phyloP scores from a whole-genome alignment of 2,888 invertebrate genomes.

The Protodeltote pygarga region DNA sequence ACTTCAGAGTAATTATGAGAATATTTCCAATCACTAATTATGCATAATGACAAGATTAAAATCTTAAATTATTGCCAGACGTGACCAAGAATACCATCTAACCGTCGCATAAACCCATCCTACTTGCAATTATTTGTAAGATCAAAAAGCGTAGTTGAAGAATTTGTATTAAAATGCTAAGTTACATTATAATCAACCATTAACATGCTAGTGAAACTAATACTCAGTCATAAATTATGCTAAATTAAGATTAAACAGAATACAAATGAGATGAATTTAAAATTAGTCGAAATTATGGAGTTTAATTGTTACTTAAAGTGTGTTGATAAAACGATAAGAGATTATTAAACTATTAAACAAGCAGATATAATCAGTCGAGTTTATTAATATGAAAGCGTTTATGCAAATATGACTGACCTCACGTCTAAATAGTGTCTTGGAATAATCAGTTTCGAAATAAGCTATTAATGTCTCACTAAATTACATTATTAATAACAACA shows the following conservation, averaged over 20 bases:
- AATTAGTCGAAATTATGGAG: conserved; percentile 34
- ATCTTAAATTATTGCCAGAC: conserved; percentile 15
- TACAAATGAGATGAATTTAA: conserved; percentile 32
- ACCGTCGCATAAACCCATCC: conserved; percentile 1
- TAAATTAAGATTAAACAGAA: conserved; percentile 29
- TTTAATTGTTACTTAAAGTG: conserved; percentile 34
- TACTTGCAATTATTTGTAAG: conserved; percentile 2
- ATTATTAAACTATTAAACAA: conserved; percentile 26
- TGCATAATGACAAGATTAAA: conserved; percentile 14
- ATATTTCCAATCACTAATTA: conserved; percentile 18
- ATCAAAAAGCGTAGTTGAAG: conserved; percentile 10
- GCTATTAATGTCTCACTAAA: conserved; percentile 37
- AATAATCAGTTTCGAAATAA: conserved; percentile 41
- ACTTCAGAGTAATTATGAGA: conserved; percentile 3
- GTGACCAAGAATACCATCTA: conserved; percentile 23
- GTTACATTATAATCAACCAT: conserved; percentile 4
- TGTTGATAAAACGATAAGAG: conserved; percentile 33
- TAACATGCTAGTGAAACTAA: conserved; percentile 15
- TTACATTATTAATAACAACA: conserved; percentile 39
- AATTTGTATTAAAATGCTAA: conserved; percentile 8
- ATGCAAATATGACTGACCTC: conserved; percentile 34
- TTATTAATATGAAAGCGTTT: conserved; percentile 40
- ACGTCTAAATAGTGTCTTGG: conserved; percentile 22
- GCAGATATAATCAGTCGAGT: conserved; percentile 32
- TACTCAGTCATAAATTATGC: conserved; percentile 16